Conservation (phyloP, 2,888 invertebrate species). For the Patella ulyssiponensis region DNA sequence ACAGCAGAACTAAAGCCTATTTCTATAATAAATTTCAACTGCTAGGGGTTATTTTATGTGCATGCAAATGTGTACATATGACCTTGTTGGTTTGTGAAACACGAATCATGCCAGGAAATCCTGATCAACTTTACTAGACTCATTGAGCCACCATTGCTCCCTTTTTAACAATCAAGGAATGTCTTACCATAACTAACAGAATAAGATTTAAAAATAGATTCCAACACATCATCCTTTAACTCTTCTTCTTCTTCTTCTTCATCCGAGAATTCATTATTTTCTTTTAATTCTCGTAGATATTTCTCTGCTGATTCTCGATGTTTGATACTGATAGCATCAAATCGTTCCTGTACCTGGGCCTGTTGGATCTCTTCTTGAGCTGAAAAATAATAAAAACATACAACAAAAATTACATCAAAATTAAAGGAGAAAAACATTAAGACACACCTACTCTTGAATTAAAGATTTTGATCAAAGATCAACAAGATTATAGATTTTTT, state of each 20-base stretch:
- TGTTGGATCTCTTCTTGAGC: not conserved
- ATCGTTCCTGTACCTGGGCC: constrained; percentile 49
- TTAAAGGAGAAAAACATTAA: too few species aligned
- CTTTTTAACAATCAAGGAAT: not conserved
- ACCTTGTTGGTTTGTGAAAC: too few species aligned
- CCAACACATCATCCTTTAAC: constrained; percentile 58
- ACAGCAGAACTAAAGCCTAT: too few species aligned
- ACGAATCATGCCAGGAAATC: too few species aligned
- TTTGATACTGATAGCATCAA: constrained; percentile 57
- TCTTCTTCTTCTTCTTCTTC: constrained; percentile 62
- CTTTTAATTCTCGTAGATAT: constrained; percentile 44
- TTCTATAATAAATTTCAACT: too few species aligned
- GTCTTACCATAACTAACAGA: constrained; percentile 45
- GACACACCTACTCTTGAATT: too few species aligned
- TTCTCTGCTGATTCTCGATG: constrained; percentile 61
- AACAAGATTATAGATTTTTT: not conserved
- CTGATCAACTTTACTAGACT: too few species aligned
- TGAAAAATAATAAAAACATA: not conserved
- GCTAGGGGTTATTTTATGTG: too few species aligned
- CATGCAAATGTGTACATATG: too few species aligned
- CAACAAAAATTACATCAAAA: not conserved
- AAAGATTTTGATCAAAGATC: not conserved
- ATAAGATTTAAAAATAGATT: constrained; percentile 60
- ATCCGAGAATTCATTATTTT: constrained; percentile 30
- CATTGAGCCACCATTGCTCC: too few species aligned